Evolutionary conservation across 2,888 invertebrate species (phyloP), one percentile per base, ranked within the genome.

Genomic region (Ormia ochracea): DNA sequence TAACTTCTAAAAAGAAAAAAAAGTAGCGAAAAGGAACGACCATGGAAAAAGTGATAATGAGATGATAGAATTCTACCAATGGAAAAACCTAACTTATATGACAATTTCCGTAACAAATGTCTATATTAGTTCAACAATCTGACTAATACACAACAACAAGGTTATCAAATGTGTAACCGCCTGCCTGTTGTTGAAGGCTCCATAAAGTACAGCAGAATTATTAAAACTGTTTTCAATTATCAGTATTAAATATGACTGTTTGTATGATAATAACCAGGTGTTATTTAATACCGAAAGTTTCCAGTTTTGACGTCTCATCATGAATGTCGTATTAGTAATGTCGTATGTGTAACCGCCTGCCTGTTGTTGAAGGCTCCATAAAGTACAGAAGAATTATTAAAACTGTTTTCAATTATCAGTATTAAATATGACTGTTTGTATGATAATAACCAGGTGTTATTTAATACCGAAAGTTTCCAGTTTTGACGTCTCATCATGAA

Each of bases 331-430:
- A 63, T 68, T 59, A 59, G 28, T 73, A 38, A 58, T 19, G 56
- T 68, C 54, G 61, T 72, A 66, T 72, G 78, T 59, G 73, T 68
- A 72, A 68, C 78, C 78, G 28, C 68, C 72, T 72, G 78, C 73
- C 78, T 73, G 66, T 43, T 19, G 45, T 65, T 10, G 33, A 28
- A 9, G 63, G 26, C 28, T 19, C 12, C 10, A n/a, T 17, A 54
- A 23, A 6, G n/a, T n/a, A n/a, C n/a, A n/a, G n/a, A n/a, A n/a
- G n/a, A n/a, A n/a, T n/a, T n/a, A n/a, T n/a, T n/a, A n/a, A n/a
- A n/a, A n/a, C n/a, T n/a, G n/a, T n/a, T n/a, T n/a, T n/a, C n/a
- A n/a, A n/a, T n/a, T n/a, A n/a, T n/a, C n/a, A n/a, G n/a, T n/a
- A n/a, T n/a, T n/a, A 33, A 17, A 7, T 14, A 33, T 36, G 21